These are phyloP conservation scores for Hycleus cichorii DNA, from an alignment of 1,140 invertebrate genomes.

Conservation along the genomic window DNA sequence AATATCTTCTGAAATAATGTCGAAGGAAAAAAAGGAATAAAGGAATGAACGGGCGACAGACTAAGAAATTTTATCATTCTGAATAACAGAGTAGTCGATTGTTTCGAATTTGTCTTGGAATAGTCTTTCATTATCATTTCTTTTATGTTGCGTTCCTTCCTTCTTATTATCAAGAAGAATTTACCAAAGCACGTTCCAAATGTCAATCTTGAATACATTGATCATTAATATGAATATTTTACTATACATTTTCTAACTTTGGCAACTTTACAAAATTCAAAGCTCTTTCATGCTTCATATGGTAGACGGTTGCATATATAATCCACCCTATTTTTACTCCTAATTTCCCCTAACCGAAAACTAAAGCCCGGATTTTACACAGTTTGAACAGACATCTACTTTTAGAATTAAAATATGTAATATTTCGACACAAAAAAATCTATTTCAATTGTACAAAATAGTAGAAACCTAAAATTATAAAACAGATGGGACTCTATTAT, in stretches of 20 bases:
- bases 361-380: too few relatives aligned
- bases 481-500: too few relatives aligned
- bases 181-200: conserved; percentile 8
- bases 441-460: too few relatives aligned
- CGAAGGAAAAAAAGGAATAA: conserved; percentile 16
- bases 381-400: too few relatives aligned
- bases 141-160: conserved; percentile 14
- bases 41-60: conserved; percentile 2
- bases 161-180: conserved; percentile 16
- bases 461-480: too few relatives aligned
- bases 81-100: conserved; percentile 23
- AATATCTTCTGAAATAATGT: conserved; percentile 4
- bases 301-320: conserved; percentile 1
- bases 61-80: conserved; percentile 14
- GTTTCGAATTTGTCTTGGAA: conserved; percentile 18
- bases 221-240: conserved; percentile 18
- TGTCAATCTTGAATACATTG: conserved; percentile 8
- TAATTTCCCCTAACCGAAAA: too few relatives aligned
- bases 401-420: too few relatives aligned
- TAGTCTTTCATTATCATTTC: conserved; percentile 26
- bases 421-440: too few relatives aligned
- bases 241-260: conserved; percentile 1
- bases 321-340: too few relatives aligned
- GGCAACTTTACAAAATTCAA: conserved; percentile 1
- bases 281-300: conserved; percentile 4